Evolutionary conservation across 2,888 invertebrate species (phyloP).

Genomic region (Andricus quercusramuli): DNA sequence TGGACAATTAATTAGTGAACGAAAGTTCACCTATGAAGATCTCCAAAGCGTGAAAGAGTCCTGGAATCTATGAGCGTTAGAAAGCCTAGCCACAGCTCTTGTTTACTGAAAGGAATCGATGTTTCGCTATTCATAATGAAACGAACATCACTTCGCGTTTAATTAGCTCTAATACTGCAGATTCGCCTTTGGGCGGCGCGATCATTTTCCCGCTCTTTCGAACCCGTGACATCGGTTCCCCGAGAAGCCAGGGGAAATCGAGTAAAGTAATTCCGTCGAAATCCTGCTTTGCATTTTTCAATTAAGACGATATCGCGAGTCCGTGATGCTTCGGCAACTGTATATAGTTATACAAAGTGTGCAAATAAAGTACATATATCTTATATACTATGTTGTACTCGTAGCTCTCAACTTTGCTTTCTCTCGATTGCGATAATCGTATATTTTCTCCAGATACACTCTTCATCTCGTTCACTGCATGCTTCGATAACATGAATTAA

Average conservation of each 20-base stretch:
- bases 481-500: not conserved
- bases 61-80: constrained; percentile 54
- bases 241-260: constrained; percentile 4
- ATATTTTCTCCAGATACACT: constrained; percentile 4
- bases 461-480: constrained; percentile 8
- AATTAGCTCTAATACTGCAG: constrained; percentile 21
- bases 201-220: constrained; percentile 11
- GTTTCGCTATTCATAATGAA: constrained; percentile 52
- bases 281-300: not conserved
- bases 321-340: not conserved
- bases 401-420: not conserved
- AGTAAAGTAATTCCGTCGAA: not conserved
- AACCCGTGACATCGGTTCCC: constrained; percentile 1
- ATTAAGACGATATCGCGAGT: not conserved
- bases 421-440: constrained; percentile 16
- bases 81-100: constrained; percentile 55
- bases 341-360: not conserved
- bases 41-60: constrained; percentile 45
- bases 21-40: constrained; percentile 50
- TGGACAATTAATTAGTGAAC: constrained; percentile 50
- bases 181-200: not conserved
- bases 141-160: constrained; percentile 41
- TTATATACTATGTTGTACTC: not conserved
- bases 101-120: constrained; percentile 58
- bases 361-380: not conserved